Evolutionary conservation across 2,797 vertebrate genomes (phyloP).

Genomic region (Lagocephalus sceleratus): DNA sequence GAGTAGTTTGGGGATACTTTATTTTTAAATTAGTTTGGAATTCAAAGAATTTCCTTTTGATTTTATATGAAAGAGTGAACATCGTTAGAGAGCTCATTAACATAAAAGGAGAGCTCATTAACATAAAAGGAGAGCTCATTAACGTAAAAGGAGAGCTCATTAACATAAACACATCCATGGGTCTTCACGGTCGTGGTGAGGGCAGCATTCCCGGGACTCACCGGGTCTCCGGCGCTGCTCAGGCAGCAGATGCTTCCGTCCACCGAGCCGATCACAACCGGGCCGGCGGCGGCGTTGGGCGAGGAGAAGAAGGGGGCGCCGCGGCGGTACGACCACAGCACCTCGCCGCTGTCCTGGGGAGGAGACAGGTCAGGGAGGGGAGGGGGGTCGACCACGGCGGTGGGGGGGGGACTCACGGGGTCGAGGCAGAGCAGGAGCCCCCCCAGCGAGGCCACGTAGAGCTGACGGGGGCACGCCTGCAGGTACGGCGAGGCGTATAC

Average conservation of each 20-base stretch:
- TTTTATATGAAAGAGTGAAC: too few relatives aligned
- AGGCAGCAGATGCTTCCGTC: slow-evolving; percentile 85
- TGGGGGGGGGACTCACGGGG: slow-evolving; percentile 86
- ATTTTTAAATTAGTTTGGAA: too few relatives aligned
- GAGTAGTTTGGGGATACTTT: too few relatives aligned
- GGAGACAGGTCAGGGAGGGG: too few relatives aligned
- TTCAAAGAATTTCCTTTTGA: too few relatives aligned
- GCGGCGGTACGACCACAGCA: slow-evolving; percentile 79
- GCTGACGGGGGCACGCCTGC: slow-evolving; percentile 66
- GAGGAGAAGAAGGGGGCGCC: slow-evolving; percentile 91
- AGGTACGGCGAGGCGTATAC: slow-evolving; percentile 91
- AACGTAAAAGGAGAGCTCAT: too few relatives aligned
- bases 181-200: too few relatives aligned
- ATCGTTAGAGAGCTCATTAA: too few relatives aligned
- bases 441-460: slow-evolving; percentile 87
- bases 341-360: slow-evolving; percentile 79
- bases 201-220: slow-evolving; percentile 60
- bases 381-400: too few relatives aligned
- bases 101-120: too few relatives aligned
- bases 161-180: too few relatives aligned
- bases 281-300: slow-evolving; percentile 73
- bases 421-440: slow-evolving; percentile 81
- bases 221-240: slow-evolving; percentile 82
- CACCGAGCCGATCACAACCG: slow-evolving; percentile 86
- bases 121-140: too few relatives aligned